phyloP scores from a whole-genome alignment of 2,113 vertebrate genomes.

The Theropithecus gelada region DNA sequence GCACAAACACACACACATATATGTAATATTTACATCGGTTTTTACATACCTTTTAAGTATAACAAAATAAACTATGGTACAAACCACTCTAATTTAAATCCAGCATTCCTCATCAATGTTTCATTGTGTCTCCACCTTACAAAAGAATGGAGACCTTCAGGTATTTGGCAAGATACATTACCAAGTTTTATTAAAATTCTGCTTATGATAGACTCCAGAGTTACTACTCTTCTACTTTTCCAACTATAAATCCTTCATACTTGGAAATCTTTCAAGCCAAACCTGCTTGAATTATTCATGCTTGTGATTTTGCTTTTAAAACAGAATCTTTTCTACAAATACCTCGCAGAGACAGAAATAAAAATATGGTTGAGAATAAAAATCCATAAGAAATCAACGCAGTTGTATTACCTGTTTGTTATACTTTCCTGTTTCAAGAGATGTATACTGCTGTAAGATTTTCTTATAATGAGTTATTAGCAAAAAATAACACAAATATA shows the following conservation, averaged over 20 bases:
- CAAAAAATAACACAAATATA: background rate
- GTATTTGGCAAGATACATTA: background rate
- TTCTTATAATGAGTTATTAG: background rate
- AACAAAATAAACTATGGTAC: background rate
- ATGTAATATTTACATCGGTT: background rate
- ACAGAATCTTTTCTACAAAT: background rate
- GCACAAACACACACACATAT: background rate
- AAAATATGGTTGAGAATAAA: slow-evolving; percentile 8
- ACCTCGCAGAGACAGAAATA: background rate
- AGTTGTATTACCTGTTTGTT: background rate
- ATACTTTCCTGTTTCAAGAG: background rate
- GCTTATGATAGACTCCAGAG: background rate
- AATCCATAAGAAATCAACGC: background rate
- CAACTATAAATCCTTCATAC: slow-evolving; percentile 49
- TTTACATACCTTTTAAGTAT: background rate
- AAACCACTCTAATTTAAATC: background rate
- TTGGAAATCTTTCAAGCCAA: slow-evolving; percentile 48
- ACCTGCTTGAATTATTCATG: slow-evolving; percentile 51
- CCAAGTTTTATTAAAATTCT: slow-evolving; percentile 61
- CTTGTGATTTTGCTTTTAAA: slow-evolving; percentile 50
- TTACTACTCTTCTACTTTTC: background rate
- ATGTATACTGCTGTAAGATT: background rate
- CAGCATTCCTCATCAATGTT: background rate
- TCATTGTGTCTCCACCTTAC: background rate
- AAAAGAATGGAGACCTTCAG: background rate